Conservation (phyloP, 2,113 vertebrate genomes). For the Phaethornis superciliosus region DNA sequence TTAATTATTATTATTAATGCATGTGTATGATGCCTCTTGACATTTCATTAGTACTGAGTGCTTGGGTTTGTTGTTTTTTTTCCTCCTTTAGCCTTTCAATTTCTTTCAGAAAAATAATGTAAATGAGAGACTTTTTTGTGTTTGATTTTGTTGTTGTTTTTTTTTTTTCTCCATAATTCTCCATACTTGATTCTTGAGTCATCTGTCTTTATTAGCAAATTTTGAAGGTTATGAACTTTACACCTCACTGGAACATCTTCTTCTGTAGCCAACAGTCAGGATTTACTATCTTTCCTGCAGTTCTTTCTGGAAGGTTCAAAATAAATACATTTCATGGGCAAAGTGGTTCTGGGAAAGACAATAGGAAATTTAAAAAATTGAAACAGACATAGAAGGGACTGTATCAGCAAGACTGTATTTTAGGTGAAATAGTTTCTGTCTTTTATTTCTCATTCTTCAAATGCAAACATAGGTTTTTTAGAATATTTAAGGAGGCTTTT, state of each 20-base stretch:
- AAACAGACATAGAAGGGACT: neutral
- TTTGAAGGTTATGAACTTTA: conserved; percentile 30
- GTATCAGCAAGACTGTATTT: neutral
- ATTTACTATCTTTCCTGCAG: neutral
- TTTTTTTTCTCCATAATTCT: neutral
- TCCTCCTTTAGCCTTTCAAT: neutral
- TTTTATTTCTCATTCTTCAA: neutral
- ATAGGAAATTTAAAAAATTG: neutral
- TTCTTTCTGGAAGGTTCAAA: conserved; percentile 13
- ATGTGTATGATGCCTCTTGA: neutral
- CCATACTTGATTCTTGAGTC: neutral
- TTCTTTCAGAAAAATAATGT: neutral
- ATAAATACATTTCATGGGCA: neutral
- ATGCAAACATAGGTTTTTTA: neutral
- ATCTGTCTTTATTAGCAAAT: neutral
- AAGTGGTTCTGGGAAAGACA: neutral
- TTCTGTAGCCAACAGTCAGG: neutral
- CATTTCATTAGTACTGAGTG: neutral
- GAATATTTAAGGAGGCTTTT: neutral
- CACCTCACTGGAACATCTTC: conserved; percentile 7
- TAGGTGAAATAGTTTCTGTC: neutral
- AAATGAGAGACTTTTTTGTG: neutral
- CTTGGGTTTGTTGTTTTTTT: neutral
- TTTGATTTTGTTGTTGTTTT: neutral
- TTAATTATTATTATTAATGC: neutral